These are phyloP conservation scores for Platyscapa corneri DNA, from an alignment of 1,140 invertebrate species.

Conservation along the genomic window DNA sequence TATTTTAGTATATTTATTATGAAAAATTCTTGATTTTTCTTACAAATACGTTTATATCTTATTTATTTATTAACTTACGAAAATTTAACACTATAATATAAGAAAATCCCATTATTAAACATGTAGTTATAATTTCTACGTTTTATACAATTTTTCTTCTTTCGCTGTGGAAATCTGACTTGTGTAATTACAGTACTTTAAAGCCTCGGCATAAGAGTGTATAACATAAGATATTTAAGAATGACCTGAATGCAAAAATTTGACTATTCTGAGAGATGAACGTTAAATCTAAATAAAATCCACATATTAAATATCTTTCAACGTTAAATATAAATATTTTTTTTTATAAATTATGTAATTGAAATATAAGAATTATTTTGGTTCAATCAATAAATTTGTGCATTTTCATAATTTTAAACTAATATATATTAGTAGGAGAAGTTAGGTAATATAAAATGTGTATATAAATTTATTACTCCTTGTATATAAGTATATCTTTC, in stretches of 20 bases:
- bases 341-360: no score
- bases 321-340: no score
- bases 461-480: no score
- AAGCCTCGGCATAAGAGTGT: background rate
- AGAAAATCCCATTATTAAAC: background rate
- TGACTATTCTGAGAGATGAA: background rate
- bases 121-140: background rate
- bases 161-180: background rate
- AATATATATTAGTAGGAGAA: no score
- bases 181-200: conserved; percentile 5
- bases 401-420: no score
- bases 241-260: background rate
- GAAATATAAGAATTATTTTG: no score
- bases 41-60: background rate
- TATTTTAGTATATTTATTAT: background rate
- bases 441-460: no score
- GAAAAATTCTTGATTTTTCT: background rate
- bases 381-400: no score
- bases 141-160: background rate
- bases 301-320: no score
- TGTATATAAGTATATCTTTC: no score
- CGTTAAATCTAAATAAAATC: no score
- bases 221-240: background rate
- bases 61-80: background rate
- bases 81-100: background rate